phyloP scores from a whole-genome alignment of 2,113 vertebrate species.

The Chlorodrepanis virens region DNA sequence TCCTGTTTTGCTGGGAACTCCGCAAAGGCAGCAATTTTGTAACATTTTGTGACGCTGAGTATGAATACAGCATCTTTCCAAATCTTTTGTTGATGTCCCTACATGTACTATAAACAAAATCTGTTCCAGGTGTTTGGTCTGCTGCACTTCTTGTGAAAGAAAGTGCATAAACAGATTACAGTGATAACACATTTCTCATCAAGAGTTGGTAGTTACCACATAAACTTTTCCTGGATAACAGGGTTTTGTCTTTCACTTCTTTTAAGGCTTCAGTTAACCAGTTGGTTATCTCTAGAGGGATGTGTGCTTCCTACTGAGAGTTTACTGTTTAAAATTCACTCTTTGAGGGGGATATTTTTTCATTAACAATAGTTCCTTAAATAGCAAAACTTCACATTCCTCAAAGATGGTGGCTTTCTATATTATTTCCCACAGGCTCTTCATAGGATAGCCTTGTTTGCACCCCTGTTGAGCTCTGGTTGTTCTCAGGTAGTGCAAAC shows the following conservation, averaged over 20 bases:
- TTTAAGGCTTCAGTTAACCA: neutral
- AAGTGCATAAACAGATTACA: neutral
- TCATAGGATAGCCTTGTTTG: neutral
- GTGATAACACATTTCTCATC: neutral
- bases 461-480: neutral
- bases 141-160: neutral
- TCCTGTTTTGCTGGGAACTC: neutral
- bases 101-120: neutral
- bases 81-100: neutral
- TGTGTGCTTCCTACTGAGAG: neutral
- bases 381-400: neutral
- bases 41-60: neutral
- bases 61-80: neutral
- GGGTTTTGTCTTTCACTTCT: neutral
- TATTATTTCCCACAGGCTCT: neutral
- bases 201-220: neutral
- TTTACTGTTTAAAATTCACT: neutral
- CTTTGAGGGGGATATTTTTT: neutral
- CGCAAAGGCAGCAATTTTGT: neutral
- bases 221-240: neutral
- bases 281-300: neutral
- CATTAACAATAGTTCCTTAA: neutral
- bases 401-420: neutral
- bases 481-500: neutral
- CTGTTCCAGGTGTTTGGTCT: neutral